Conservation (phyloP, 2,113 vertebrate genomes). For the Myrmecophaga tridactyla region DNA sequence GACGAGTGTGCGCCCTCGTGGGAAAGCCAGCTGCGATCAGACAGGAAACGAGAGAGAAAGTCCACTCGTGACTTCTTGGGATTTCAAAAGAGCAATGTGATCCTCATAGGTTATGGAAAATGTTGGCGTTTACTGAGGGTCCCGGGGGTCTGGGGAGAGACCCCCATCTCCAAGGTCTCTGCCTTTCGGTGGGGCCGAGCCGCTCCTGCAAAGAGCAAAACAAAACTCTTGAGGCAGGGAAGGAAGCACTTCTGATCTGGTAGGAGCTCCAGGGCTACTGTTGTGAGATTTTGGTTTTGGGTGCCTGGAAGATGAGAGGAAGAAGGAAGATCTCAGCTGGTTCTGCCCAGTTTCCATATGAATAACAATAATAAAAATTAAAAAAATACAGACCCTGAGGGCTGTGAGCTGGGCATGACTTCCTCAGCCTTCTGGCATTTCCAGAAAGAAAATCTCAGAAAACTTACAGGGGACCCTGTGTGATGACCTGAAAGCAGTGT, state of each 20-base stretch:
- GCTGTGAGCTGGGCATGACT: neutral
- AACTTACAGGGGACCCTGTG: neutral
- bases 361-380: too few relatives aligned
- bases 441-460: neutral
- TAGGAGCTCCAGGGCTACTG: neutral
- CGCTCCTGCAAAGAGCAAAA: neutral
- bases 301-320: neutral
- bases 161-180: neutral
- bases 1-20: neutral
- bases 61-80: neutral
- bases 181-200: neutral
- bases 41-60: conserved; percentile 33
- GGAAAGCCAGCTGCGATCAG: conserved; percentile 46
- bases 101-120: neutral
- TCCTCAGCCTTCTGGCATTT: neutral
- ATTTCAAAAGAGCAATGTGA: conserved; percentile 57
- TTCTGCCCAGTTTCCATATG: neutral
- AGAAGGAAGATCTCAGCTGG: neutral
- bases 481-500: neutral
- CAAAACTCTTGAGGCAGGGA: neutral
- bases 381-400: neutral
- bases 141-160: neutral
- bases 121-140: neutral
- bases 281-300: neutral
- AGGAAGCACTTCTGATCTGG: neutral